Evolutionary conservation across 2,797 vertebrate species (phyloP), one percentile per base, ranked within the genome.

Genomic region (Gouania willdenowi): DNA sequence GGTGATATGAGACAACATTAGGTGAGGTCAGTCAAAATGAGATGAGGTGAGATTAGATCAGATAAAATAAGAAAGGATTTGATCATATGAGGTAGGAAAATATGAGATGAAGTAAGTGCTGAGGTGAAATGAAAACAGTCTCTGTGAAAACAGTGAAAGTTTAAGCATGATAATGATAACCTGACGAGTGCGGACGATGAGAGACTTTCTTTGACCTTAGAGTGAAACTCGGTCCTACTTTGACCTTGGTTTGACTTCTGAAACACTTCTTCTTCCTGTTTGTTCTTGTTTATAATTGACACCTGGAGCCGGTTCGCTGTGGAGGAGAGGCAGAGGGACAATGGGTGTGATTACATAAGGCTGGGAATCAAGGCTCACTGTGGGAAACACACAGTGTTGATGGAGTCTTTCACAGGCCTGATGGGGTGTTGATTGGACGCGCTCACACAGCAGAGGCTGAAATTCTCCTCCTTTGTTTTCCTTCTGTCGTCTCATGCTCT

Each of bases 341-440:
- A 60, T 64, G 37, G 5, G 42, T 12, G 53, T 52, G 63, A 66
- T 82, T 82, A 67, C 65, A 54, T 84, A 79, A 84, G 60, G 54
- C 17, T 52, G 63, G 70, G 52, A 75, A 78, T 70, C 71, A 64
- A n/a, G 59, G 51, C 64, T 65, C 52, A 23, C 72, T 42, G 68
- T 71, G 72, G 64, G 71, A 57, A 52, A 56, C 71, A 62, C 69
- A 52, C 71, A 36, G 77, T 77, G 78, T 76, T 80, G 78, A 85
- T 81, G 66, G 73, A 82, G 75, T 75, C 70, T 80, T 86, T 86
- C 80, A 81, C 79, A 73, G 62, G 39, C 56, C 73, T 76, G 81
- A 71, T 61, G 55, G 70, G 66, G 77, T 81, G 84, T 84, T 84
- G 82, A 88, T 86, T 81, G 56, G 69, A 79, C 65, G 67, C 64